Evolutionary conservation across 2,888 invertebrate genomes (phyloP).

Genomic region (Cosmopolites sordidus): DNA sequence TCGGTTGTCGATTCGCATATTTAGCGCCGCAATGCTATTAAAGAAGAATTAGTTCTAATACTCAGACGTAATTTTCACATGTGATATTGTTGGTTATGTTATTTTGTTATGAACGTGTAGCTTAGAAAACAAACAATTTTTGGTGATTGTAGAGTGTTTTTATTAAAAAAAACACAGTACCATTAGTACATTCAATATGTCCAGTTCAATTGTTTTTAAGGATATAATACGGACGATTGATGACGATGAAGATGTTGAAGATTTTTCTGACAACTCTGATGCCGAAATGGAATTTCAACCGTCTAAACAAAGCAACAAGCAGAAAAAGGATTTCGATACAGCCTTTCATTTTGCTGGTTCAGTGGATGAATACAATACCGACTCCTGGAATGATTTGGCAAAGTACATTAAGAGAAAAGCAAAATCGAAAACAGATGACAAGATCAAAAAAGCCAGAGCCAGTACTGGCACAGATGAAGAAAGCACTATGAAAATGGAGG

Average conservation of each 20-base stretch:
- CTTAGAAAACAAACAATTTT: too few relatives aligned
- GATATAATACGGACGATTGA: conserved; percentile 73
- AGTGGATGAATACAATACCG: conserved; percentile 74
- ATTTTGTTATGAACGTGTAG: too few relatives aligned
- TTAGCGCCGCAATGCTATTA: too few relatives aligned
- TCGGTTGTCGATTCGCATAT: too few relatives aligned
- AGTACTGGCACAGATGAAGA: conserved; percentile 44
- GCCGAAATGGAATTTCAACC: conserved; percentile 84
- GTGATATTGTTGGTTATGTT: too few relatives aligned
- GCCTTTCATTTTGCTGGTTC: conserved; percentile 77
- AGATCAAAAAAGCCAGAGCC: conserved; percentile 61
- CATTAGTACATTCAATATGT: too few relatives aligned
- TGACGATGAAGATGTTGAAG: conserved; percentile 75
- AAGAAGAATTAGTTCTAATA: too few relatives aligned
- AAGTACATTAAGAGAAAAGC: conserved; percentile 59
- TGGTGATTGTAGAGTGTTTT: too few relatives aligned
- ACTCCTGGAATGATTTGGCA: conserved; percentile 46
- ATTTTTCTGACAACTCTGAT: conserved; percentile 77
- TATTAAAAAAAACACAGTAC: too few relatives aligned
- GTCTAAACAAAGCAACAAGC: conserved; percentile 64
- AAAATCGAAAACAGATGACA: conserved; percentile 78
- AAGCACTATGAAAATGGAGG: conserved; percentile 47
- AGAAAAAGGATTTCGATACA: conserved; percentile 72
- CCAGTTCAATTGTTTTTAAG: conserved; percentile 8
- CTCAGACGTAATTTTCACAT: too few relatives aligned